A percentile compares a stretch with the other conserved stretches of the same genome.
Evolutionary conservation across 2,888 invertebrate species (phyloP).

Genomic region (Epinotia ramella): DNA sequence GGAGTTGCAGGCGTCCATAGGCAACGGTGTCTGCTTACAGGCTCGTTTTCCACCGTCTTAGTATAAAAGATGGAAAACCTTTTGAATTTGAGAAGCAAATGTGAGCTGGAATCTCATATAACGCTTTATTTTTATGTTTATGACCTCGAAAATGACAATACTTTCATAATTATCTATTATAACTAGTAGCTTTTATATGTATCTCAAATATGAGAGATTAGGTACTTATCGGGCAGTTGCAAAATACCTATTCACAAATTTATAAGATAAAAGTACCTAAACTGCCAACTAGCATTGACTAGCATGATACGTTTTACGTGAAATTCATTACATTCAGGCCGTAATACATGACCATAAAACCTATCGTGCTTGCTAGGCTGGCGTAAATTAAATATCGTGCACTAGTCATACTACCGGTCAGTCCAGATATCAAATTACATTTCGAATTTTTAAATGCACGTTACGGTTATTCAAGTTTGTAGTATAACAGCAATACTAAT

Average conservation of each 20-base stretch:
- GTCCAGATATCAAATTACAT: neutral
- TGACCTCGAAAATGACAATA: conserved; percentile 55
- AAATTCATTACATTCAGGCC: too few species aligned
- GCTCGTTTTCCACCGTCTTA: neutral
- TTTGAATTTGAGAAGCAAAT: conserved; percentile 13
- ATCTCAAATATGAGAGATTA: conserved; percentile 42
- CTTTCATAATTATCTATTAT: conserved; percentile 46
- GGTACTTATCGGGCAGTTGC: conserved; percentile 24
- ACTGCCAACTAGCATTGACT: too few species aligned
- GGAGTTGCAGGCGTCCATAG: too few species aligned
- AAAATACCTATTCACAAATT: neutral
- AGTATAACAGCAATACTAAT: neutral
- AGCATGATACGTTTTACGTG: too few species aligned
- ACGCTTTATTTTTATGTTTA: conserved; percentile 44
- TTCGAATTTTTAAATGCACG: neutral
- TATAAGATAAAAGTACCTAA: too few species aligned
- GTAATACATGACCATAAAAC: too few species aligned
- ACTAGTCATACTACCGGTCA: neutral
- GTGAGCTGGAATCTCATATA: conserved; percentile 28
- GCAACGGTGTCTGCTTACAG: too few species aligned
- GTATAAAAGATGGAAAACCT: neutral
- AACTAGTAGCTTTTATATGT: conserved; percentile 54
- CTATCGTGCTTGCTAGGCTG: too few species aligned
- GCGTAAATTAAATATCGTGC: too few species aligned
- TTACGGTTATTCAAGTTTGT: neutral